phyloP scores from a whole-genome alignment of 2,113 vertebrate species.

The Isichthys henryi region DNA sequence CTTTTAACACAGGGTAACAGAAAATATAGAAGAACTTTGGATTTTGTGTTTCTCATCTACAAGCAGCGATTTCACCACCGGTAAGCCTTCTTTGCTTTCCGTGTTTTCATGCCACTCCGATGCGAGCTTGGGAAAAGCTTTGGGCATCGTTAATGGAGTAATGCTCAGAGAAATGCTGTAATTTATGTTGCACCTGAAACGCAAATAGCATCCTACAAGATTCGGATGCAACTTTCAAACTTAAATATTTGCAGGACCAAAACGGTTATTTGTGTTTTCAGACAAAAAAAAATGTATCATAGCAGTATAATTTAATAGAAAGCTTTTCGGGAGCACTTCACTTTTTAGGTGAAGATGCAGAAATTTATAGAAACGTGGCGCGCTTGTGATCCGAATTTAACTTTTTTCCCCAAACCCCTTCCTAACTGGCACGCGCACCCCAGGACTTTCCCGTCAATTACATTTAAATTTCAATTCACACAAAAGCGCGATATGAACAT shows the following conservation, averaged over 20 bases:
- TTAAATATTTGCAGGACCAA: background rate
- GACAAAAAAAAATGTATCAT: background rate
- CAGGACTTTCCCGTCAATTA: background rate
- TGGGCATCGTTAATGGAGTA: background rate
- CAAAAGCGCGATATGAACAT: background rate
- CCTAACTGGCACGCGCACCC: background rate
- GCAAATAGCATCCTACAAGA: background rate
- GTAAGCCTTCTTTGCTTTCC: background rate
- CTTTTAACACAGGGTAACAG: background rate
- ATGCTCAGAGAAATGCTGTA: background rate
- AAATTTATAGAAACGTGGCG: background rate
- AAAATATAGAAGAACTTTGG: background rate
- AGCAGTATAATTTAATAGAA: background rate
- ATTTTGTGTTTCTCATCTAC: background rate
- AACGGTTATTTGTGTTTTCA: background rate
- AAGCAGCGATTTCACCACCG: conserved; percentile 5
- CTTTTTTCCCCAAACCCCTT: background rate
- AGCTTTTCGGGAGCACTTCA: background rate
- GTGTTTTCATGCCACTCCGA: background rate
- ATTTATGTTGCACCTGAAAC: background rate
- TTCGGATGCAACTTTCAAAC: background rate
- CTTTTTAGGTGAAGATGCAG: background rate
- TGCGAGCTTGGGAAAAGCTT: background rate
- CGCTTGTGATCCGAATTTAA: background rate
- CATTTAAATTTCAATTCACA: background rate